Evolutionary conservation across 2,797 vertebrate species (phyloP).

Genomic region (Micrastur ruficollis): DNA sequence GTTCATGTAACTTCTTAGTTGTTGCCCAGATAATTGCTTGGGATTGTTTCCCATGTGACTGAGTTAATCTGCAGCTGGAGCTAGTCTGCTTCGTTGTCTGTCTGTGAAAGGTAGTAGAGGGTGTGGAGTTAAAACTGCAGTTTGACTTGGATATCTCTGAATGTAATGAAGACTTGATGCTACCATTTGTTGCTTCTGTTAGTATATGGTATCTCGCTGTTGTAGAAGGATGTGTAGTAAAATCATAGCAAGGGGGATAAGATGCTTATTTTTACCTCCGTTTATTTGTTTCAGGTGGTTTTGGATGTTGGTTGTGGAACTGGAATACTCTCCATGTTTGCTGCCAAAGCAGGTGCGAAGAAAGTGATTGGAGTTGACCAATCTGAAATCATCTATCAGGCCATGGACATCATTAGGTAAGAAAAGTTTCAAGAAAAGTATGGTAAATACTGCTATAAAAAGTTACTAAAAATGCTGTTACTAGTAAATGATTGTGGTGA

Average conservation of each 20-base stretch:
- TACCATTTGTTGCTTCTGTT: background rate
- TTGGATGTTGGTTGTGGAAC: conserved; percentile 96
- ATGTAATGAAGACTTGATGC: background rate
- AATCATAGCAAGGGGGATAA: background rate
- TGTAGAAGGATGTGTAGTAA: background rate
- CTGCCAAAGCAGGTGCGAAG: conserved; percentile 88
- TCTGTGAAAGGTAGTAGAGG: background rate
- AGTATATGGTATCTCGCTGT: background rate
- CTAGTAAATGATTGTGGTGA: background rate
- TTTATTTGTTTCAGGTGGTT: conserved; percentile 79
- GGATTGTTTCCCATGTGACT: background rate
- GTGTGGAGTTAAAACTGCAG: background rate
- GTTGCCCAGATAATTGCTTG: background rate
- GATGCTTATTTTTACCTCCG: background rate
- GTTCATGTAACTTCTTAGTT: background rate
- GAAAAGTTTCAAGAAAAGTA: background rate
- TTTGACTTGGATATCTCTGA: background rate
- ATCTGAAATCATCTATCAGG: conserved; percentile 94
- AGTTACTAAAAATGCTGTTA: background rate
- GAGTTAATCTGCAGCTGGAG: background rate
- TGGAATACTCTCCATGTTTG: conserved; percentile 96
- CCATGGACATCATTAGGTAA: conserved; percentile 95
- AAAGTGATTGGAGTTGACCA: conserved; percentile 93
- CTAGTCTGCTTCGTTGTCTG: background rate
- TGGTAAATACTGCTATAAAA: background rate